Evolutionary conservation across 2,113 vertebrate genomes (phyloP), one percentile per base, ranked within the genome.

Genomic region (Oncorhynchus keta): DNA sequence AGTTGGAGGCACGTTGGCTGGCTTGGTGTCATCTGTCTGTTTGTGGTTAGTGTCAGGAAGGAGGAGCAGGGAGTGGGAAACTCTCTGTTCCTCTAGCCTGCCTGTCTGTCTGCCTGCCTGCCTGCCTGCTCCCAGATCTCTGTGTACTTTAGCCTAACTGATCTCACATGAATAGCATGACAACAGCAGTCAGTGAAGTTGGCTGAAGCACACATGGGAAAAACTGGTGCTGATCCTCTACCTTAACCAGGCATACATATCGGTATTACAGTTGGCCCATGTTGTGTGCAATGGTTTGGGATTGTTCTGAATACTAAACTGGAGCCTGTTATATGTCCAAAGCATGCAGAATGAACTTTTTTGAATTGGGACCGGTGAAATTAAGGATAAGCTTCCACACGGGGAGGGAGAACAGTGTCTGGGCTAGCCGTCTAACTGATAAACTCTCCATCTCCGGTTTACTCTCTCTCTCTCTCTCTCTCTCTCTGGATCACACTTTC

Each of bases 11-110:
- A 62, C 16, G 5, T 9, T 62, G 89, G 16, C 51, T 18, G 12
- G 16, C 51, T 55, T 76, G 61, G 26, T 83, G 79, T 90, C 89
- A 90, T 89, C 83, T 80, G 89, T 89, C 88, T 73, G n/a, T 35
- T 78, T 82, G 81, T 77, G 88, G 85, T 91, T 90, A 90, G 89
- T 77, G 89, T 62, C 51, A 55, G 16, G 16, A 62, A 62, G 59
- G 59, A 22, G 59, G 59, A 22, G 59, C 59, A 62, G 59, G 35
- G 14, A 22, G 59, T 62, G 18, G 59, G 59, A 62, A n/a, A 22
- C n/a, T 24, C n/a, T 62, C 20, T n/a, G 48, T 39, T 28, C 35
- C 18, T n/a, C 35, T 18, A 70, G 18, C 26, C 22, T 45, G 39
- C 39, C 39, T 45, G 39, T 3, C 9, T 26, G 26, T 2, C 26